A percentile compares a stretch with the other conserved stretches of the same genome.
Evolutionary conservation across 2,113 vertebrate species (phyloP).

Genomic region (Penelope pileata): DNA sequence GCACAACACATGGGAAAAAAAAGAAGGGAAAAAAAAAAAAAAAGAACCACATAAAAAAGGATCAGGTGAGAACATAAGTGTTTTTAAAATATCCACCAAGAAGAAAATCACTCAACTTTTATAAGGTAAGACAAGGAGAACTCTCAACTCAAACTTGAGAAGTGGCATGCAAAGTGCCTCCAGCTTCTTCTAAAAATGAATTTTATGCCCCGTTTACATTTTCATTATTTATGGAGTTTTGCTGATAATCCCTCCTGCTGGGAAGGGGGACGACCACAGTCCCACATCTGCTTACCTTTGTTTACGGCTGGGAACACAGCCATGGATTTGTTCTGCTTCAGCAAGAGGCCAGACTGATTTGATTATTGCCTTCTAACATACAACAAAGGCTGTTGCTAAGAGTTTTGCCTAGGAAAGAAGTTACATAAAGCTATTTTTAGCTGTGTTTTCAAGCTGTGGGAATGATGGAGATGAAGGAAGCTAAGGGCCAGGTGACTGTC

Average conservation of each 20-base stretch:
- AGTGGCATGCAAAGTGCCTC: not conserved
- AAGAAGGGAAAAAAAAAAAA: not conserved
- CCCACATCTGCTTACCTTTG: constrained; percentile 58
- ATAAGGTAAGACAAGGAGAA: not conserved
- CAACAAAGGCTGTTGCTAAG: not conserved
- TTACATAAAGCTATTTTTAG: not conserved
- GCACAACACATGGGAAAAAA: not conserved
- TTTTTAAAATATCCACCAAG: not conserved
- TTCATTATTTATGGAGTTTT: constrained; percentile 49
- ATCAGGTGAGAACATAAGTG: not conserved
- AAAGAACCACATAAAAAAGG: not conserved
- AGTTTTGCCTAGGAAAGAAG: not conserved
- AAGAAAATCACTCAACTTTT: not conserved
- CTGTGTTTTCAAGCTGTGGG: not conserved
- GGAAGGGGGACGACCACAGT: constrained; percentile 46
- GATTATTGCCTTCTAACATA: constrained; percentile 27
- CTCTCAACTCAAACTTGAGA: not conserved
- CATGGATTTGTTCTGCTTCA: constrained; percentile 62
- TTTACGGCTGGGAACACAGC: constrained; percentile 60
- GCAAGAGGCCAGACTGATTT: not conserved
- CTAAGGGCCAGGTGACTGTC: not conserved
- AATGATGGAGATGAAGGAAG: not conserved
- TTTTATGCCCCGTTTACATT: constrained; percentile 52
- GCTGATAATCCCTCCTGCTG: constrained; percentile 29
- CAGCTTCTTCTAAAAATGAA: not conserved